Evolutionary conservation across 2,888 invertebrate species (phyloP).

Genomic region (Strigamia maritima): DNA sequence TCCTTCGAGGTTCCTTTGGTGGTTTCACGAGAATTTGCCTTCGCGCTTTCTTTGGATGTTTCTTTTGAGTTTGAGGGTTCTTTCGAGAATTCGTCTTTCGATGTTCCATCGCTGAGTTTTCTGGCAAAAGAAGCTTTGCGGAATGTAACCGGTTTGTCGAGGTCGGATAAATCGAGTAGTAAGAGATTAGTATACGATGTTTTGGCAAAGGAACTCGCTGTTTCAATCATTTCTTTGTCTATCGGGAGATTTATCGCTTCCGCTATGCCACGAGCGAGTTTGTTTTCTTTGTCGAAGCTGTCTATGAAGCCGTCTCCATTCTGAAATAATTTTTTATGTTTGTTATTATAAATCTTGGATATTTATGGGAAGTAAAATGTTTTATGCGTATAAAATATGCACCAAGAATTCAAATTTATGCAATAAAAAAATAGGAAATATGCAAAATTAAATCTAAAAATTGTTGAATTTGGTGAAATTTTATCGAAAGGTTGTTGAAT

Average conservation of each 20-base stretch:
- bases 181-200: background rate
- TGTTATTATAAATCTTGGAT: too few relatives aligned
- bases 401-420: background rate
- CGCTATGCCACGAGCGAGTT: background rate
- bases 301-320: slow-evolving; percentile 13
- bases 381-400: too few relatives aligned
- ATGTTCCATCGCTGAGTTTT: background rate
- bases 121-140: background rate
- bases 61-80: too few relatives aligned
- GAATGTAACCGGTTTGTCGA: background rate
- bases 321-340: background rate
- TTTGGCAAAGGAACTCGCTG: background rate
- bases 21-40: too few relatives aligned
- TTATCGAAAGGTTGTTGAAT: too few relatives aligned
- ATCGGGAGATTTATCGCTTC: background rate
- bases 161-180: background rate
- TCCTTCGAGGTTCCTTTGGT: too few relatives aligned
- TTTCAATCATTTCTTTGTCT: background rate
- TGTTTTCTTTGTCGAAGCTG: background rate
- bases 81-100: too few relatives aligned
- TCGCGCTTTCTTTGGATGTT: background rate
- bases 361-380: too few relatives aligned
- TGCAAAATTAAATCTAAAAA: too few relatives aligned
- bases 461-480: too few relatives aligned
- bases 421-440: too few relatives aligned